These are phyloP conservation scores for Thunnus thynnus DNA, from an alignment of 2,113 vertebrate genomes.

Conservation along the genomic window DNA sequence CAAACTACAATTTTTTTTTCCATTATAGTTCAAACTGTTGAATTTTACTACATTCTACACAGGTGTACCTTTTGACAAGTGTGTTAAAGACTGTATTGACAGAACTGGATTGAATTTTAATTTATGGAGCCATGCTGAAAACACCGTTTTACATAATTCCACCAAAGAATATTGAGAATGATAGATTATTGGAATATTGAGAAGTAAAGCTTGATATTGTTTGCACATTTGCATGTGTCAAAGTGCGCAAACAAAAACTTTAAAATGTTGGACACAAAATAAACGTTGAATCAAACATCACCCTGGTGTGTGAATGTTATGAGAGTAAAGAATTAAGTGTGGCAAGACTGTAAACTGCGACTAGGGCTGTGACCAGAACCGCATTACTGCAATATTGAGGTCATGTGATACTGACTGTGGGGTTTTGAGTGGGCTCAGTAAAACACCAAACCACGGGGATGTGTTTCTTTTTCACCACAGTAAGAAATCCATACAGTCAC, in stretches of 20 bases:
- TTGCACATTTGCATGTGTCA: not conserved
- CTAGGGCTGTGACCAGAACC: no score
- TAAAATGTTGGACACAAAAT: not conserved
- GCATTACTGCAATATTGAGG: no score
- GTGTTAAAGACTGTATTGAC: not conserved
- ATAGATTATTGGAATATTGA: not conserved
- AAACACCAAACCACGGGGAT: no score
- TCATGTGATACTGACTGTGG: no score
- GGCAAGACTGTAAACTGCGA: not conserved
- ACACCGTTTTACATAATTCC: conserved; percentile 1
- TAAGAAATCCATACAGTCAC: no score
- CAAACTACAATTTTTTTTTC: not conserved
- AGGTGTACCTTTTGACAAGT: not conserved
- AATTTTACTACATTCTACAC: conserved; percentile 3
- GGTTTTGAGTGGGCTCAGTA: no score
- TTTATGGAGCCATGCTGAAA: not conserved
- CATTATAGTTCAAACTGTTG: not conserved
- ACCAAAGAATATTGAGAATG: not conserved
- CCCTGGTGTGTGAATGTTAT: not conserved
- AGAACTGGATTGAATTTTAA: not conserved
- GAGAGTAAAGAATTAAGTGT: not conserved
- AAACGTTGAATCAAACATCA: not conserved
- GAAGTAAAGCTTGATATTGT: not conserved
- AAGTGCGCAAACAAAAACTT: not conserved
- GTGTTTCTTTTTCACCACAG: no score